phyloP scores from a whole-genome alignment of 2,113 vertebrate species.

The Pedetes capensis region DNA sequence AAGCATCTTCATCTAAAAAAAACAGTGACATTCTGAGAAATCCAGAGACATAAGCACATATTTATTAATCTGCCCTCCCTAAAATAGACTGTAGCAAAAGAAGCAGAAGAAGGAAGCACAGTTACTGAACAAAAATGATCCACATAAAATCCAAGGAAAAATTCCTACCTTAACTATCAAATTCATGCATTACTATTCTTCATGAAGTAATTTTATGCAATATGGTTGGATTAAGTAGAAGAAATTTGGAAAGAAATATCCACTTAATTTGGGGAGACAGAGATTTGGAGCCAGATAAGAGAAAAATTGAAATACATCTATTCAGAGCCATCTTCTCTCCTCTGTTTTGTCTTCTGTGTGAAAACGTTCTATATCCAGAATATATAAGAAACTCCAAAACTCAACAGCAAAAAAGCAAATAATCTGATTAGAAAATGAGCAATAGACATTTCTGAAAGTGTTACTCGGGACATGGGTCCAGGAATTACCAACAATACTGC shows the following conservation, averaged over 20 bases:
- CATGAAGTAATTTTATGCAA: background rate
- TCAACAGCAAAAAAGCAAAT: background rate
- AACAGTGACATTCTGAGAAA: background rate
- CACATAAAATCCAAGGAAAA: background rate
- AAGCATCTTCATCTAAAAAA: background rate
- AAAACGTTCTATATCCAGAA: background rate
- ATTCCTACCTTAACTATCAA: background rate
- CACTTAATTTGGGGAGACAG: background rate
- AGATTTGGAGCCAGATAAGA: background rate
- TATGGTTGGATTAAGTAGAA: background rate
- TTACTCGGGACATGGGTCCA: too few relatives aligned
- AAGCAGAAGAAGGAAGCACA: background rate
- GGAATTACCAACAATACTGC: too few relatives aligned
- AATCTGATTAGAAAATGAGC: background rate
- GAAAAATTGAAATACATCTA: background rate
- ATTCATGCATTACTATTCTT: background rate
- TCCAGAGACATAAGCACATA: background rate
- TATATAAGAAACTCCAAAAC: background rate
- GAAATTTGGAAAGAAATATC: background rate
- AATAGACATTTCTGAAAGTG: background rate
- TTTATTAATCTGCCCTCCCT: background rate
- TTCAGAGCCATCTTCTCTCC: background rate
- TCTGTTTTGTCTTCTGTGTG: background rate
- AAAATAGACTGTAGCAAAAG: background rate
- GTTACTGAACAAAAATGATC: slow-evolving; percentile 12